Conservation (phyloP, 2,797 vertebrate species). For the Paguma larvata region DNA sequence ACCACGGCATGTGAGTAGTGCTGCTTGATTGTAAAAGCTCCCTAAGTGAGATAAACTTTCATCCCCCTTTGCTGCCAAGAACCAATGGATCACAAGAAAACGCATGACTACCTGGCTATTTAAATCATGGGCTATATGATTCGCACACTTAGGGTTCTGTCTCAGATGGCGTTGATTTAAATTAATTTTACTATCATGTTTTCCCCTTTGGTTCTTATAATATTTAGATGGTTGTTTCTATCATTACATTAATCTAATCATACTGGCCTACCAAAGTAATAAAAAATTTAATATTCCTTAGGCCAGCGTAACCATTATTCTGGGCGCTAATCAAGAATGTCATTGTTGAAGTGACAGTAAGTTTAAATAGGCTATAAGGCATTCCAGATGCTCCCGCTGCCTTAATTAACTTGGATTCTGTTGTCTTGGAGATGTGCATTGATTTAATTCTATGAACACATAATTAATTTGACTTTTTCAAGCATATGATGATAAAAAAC, state of each 20-base stretch:
- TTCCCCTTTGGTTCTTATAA: not conserved
- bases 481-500: not conserved
- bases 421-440: not conserved
- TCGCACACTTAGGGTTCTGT: not conserved
- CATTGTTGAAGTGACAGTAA: not conserved
- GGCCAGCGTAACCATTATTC: not conserved
- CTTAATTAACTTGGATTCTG: not conserved
- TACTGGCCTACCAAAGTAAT: not conserved
- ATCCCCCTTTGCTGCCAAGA: not conserved
- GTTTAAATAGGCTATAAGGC: not conserved
- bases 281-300: slow-evolving; percentile 6
- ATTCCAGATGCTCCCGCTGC: not conserved
- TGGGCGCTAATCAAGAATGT: not conserved
- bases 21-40: not conserved
- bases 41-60: too few species aligned
- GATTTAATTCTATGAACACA: not conserved
- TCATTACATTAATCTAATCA: not conserved
- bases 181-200: not conserved
- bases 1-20: fast-evolving
- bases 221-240: slow-evolving; percentile 32
- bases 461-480: slow-evolving; percentile 33
- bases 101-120: fast-evolving
- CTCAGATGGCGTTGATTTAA: not conserved
- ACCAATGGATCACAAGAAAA: not conserved
- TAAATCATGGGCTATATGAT: not conserved